phyloP scores from a whole-genome alignment of 2,113 vertebrate genomes.

The Psammodynastes pulverulentus region DNA sequence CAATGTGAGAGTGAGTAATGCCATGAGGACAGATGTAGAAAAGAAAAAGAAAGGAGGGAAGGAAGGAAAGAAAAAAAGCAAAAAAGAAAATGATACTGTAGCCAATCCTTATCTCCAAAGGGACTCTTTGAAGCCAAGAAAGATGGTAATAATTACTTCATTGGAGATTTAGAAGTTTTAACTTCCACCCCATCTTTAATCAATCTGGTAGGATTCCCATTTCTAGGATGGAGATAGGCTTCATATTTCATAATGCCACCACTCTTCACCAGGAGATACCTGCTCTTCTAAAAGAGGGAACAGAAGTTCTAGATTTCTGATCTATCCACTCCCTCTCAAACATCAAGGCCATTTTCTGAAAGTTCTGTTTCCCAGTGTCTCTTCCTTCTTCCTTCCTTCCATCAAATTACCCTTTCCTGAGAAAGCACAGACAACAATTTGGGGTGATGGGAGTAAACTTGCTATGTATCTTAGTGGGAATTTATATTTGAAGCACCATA shows the following conservation, averaged over 20 bases:
- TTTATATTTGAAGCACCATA: background rate
- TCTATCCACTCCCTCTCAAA: background rate
- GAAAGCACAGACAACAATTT: constrained; percentile 1
- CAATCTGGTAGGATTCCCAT: background rate
- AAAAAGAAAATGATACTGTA: constrained; percentile 27
- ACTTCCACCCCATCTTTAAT: background rate
- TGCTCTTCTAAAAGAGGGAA: background rate
- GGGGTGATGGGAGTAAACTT: background rate
- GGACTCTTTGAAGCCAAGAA: background rate
- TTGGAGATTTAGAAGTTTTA: background rate
- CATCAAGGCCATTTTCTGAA: background rate
- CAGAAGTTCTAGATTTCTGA: background rate
- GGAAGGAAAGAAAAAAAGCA: constrained; percentile 37
- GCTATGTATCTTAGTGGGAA: background rate
- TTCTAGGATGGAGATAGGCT: background rate
- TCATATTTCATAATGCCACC: background rate
- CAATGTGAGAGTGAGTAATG: constrained; percentile 23
- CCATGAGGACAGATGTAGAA: constrained; percentile 39
- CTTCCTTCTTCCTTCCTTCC: background rate
- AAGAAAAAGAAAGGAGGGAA: constrained; percentile 22
- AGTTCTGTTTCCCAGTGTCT: background rate
- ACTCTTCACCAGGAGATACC: background rate
- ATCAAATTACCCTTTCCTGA: background rate
- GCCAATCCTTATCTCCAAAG: constrained; percentile 2
- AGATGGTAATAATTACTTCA: background rate